These are phyloP conservation scores for Lycophotia porphyrea DNA, from an alignment of 2,888 invertebrate species.

Conservation along the genomic window DNA sequence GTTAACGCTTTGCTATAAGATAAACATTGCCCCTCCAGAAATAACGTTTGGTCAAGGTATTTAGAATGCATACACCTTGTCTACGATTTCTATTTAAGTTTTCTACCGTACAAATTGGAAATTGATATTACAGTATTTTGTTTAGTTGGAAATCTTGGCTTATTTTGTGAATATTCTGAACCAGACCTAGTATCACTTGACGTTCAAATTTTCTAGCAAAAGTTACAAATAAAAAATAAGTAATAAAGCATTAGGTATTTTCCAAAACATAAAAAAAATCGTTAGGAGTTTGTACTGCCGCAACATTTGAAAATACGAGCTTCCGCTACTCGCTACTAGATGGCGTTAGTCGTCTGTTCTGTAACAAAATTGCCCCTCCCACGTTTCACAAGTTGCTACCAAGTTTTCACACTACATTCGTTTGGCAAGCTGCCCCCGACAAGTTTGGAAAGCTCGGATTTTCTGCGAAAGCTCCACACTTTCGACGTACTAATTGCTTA, in stretches of 20 bases:
- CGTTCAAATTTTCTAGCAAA: neutral
- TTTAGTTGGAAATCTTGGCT: neutral
- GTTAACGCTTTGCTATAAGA: conserved; percentile 78
- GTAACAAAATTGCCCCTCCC: conserved; percentile 41
- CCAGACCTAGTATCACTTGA: neutral
- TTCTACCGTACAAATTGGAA: conserved; percentile 42
- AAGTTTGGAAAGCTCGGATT: conserved; percentile 76
- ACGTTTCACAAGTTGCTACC: conserved; percentile 71
- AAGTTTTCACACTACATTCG: conserved; percentile 75
- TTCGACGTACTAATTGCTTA: conserved; percentile 76
- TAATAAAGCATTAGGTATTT: neutral
- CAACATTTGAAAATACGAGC: neutral
- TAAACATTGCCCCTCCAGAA: conserved; percentile 84
- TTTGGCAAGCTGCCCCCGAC: conserved; percentile 77
- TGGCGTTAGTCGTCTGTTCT: conserved; percentile 74
- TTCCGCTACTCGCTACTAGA: conserved; percentile 82
- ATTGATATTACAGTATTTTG: conserved; percentile 49
- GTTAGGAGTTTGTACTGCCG: neutral
- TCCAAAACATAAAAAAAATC: neutral
- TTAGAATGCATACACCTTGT: conserved; percentile 77
- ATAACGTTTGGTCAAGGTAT: conserved; percentile 82
- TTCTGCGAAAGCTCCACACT: conserved; percentile 74
- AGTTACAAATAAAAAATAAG: neutral
- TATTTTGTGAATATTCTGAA: neutral
- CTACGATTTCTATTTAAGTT: conserved; percentile 71